Conservation (phyloP, 2,113 vertebrate genomes). For the Phoenicopterus ruber region DNA sequence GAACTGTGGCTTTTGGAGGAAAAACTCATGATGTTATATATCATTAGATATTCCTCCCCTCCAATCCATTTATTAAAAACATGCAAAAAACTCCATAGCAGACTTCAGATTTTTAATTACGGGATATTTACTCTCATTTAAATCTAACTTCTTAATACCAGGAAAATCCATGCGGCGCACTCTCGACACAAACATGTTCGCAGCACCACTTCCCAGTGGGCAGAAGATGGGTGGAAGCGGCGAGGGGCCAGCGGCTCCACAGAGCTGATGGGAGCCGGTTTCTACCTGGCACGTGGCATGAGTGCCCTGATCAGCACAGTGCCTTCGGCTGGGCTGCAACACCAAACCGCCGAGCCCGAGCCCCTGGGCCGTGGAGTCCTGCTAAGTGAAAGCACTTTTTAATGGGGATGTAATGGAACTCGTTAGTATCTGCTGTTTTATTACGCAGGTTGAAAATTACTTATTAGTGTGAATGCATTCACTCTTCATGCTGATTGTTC, state of each 20-base stretch:
- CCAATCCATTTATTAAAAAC: background rate
- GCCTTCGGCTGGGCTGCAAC: background rate
- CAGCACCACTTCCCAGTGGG: background rate
- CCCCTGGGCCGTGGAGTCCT: background rate
- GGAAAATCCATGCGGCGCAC: background rate
- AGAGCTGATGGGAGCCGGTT: background rate
- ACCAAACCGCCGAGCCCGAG: background rate
- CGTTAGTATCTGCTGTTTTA: constrained; percentile 10
- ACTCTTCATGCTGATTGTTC: background rate
- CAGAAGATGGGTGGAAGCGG: background rate
- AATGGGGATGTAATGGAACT: constrained; percentile 17
- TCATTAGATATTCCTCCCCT: background rate
- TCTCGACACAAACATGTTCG: background rate
- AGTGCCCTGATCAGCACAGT: background rate
- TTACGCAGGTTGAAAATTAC: background rate
- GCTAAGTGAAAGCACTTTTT: background rate
- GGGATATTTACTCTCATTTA: background rate
- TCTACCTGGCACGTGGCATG: accelerated
- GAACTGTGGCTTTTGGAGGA: background rate
- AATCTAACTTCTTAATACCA: background rate
- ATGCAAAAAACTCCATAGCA: background rate
- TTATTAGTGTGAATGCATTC: background rate
- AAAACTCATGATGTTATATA: background rate
- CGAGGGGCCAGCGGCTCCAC: accelerated
- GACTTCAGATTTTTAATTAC: background rate